Conservation (phyloP, 2,888 invertebrate genomes). For the Melanophora roralis region DNA sequence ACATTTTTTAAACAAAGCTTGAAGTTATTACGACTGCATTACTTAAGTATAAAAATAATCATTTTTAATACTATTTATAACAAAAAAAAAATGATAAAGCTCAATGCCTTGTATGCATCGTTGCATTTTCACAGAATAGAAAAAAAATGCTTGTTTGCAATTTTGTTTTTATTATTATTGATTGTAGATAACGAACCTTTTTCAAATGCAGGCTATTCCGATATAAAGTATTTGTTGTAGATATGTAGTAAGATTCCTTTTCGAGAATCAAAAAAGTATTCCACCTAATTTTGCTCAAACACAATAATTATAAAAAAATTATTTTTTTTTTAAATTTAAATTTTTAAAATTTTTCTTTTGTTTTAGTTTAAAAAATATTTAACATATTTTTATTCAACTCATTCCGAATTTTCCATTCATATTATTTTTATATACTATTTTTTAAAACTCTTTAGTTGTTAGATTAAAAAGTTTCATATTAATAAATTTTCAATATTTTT, state of each 20-base stretch:
- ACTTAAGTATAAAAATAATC: too few species aligned
- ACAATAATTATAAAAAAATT: too few species aligned
- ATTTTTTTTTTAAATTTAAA: background rate
- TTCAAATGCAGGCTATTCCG: background rate
- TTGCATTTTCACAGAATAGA: background rate
- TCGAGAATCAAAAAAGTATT: background rate
- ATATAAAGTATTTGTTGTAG: too few species aligned
- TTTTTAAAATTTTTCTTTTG: background rate
- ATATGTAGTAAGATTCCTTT: too few species aligned
- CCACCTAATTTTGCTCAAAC: too few species aligned
- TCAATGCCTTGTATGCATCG: background rate
- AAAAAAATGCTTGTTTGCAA: background rate
- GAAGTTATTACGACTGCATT: too few species aligned
- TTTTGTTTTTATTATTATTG: background rate
- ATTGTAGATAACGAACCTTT: background rate
- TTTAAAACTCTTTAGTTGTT: background rate
- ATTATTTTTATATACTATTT: background rate
- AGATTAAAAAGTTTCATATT: background rate
- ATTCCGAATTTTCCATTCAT: background rate
- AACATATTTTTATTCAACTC: background rate
- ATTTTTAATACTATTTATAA: slow-evolving; percentile 1
- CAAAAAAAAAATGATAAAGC: slow-evolving; percentile 4
- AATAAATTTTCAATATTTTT: background rate
- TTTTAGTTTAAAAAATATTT: background rate
- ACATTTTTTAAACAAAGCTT: too few species aligned